phyloP scores from a whole-genome alignment of 2,888 invertebrate genomes.

The Pomacea canaliculata region DNA sequence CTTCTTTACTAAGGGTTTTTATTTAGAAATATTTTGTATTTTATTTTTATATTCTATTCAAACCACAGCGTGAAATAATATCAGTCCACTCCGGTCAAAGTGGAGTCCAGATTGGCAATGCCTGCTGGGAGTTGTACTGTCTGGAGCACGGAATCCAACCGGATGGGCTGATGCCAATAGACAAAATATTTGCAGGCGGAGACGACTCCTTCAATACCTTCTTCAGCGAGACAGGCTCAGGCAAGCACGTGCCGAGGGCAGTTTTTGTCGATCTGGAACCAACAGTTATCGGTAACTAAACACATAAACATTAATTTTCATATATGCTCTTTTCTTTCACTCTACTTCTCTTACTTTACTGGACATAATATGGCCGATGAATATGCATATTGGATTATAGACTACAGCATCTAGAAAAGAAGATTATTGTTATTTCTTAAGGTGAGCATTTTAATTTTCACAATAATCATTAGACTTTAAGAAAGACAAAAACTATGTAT shows the following conservation, averaged over 20 bases:
- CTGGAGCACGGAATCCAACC: neutral
- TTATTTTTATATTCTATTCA: neutral
- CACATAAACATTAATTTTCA: too few species aligned
- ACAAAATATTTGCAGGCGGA: neutral
- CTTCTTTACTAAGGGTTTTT: too few species aligned
- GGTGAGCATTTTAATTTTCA: too few species aligned
- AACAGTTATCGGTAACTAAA: conserved; percentile 81
- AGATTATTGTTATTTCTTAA: too few species aligned
- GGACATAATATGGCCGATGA: too few species aligned
- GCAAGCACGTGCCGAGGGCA: conserved; percentile 92
- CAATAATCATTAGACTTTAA: too few species aligned
- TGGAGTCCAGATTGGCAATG: conserved; percentile 4
- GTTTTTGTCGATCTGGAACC: conserved; percentile 96
- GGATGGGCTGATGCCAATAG: neutral
- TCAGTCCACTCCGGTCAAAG: neutral
- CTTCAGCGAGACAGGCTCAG: conserved; percentile 84
- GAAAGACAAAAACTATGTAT: too few species aligned
- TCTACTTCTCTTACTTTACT: too few species aligned
- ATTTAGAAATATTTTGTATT: too few species aligned
- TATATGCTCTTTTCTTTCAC: too few species aligned
- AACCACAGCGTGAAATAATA: neutral
- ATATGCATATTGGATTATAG: too few species aligned
- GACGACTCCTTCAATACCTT: conserved; percentile 33
- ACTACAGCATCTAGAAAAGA: too few species aligned
- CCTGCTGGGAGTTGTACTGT: neutral